Evolutionary conservation across 2,113 vertebrate species (phyloP), one percentile per base, ranked within the genome.

Genomic region (Sceloporus undulatus): DNA sequence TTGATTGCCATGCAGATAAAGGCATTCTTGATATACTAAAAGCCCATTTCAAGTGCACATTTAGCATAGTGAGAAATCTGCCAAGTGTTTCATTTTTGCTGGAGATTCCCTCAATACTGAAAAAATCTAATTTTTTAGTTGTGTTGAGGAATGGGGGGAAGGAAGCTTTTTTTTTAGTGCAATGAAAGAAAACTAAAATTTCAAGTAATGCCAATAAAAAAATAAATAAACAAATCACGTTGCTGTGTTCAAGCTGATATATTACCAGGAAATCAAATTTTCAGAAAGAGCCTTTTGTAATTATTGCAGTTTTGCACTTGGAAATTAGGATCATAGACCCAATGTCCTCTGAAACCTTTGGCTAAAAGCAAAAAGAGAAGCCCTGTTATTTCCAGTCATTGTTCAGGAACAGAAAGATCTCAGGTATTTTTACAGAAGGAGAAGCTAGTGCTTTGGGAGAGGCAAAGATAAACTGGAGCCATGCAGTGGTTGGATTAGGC

Each of bases 1-100:
- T n/a, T 88, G 78, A 87, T 0, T 93, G 89, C 92, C 89, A 92
- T 23, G 76, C 0, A 86, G 11, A 73, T 75, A 91, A 86, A 78
- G 87, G 48, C 94, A 89, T 85, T 91, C 88, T 85, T 91, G 9
- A 70, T 75, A 85, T 5, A 40, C 10, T 90, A 82, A 78, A 92
- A 91, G 25, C 25, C 56, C 9, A 40, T 93, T 52, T 87, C 56
- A 92, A 85, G 16, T 87, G 70, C 23, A n/a, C 89, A 13, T 5
- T 84, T 90, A 91, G 56, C 73, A 82, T 79, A 81, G n/a, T 91
- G 62, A 87, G 90, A 62, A 88, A 54, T 86, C 2, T 54, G 1
- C 79, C 38, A 92, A 88, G n/a, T 85, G 73, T 34, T 87, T 40
- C n/a, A 81, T 90, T 93, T 92, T 90, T 40, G 40, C 5, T 85